Conservation (phyloP, 2,888 invertebrate genomes). For the Watsonalla cultraria region DNA sequence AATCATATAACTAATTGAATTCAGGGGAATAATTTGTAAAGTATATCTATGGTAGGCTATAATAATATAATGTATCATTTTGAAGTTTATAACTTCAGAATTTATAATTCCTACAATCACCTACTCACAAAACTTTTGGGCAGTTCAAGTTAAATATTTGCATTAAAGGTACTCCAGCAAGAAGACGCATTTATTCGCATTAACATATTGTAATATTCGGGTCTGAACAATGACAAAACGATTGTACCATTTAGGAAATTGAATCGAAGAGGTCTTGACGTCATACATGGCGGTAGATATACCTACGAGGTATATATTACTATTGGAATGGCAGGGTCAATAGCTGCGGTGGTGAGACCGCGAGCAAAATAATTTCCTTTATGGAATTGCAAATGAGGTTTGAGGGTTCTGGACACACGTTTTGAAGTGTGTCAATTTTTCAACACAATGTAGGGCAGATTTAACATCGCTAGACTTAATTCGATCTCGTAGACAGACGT, state of each 20-base stretch:
- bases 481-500: not conserved
- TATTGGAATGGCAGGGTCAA: slow-evolving; percentile 1
- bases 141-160: no score
- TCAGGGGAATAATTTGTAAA: no score
- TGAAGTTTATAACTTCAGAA: no score
- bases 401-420: slow-evolving; percentile 5
- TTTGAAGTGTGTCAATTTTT: not conserved
- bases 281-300: not conserved
- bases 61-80: no score
- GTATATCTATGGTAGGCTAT: no score
- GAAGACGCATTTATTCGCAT: no score
- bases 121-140: no score
- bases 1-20: no score
- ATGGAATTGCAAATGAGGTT: slow-evolving; percentile 19
- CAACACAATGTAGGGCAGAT: not conserved
- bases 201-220: no score
- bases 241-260: not conserved
- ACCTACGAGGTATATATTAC: not conserved
- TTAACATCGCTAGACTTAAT: not conserved
- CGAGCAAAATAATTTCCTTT: slow-evolving; percentile 15
- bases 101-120: no score
- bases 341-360: slow-evolving; percentile 4
- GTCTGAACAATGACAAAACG: not conserved
- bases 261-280: not conserved
- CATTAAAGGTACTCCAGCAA: no score